These are phyloP conservation scores for Cyanoramphus novaezelandiae DNA, from an alignment of 2,113 vertebrate genomes.

Conservation along the genomic window DNA sequence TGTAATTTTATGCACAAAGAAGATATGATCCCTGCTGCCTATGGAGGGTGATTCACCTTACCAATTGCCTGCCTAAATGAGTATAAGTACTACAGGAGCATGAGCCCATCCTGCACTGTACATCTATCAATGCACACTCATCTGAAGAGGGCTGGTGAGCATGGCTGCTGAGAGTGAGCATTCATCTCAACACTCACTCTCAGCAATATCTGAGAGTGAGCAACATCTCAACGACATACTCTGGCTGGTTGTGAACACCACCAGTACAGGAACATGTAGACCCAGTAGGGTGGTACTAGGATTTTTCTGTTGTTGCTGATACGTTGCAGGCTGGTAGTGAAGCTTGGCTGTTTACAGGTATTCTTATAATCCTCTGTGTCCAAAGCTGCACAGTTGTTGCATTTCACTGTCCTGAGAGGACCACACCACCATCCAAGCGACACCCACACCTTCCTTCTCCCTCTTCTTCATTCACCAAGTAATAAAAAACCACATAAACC, in stretches of 20 bases:
- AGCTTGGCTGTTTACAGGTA: neutral
- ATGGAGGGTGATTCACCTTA: conserved; percentile 34
- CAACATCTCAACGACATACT: neutral
- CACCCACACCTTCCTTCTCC: neutral
- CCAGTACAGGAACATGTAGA: rapidly evolving
- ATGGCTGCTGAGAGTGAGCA: neutral
- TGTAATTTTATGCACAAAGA: conserved; percentile 78
- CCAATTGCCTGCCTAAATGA: neutral
- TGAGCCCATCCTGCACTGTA: neutral
- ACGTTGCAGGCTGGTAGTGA: rapidly evolving
- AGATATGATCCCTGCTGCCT: conserved; percentile 59
- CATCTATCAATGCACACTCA: neutral
- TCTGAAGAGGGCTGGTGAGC: neutral
- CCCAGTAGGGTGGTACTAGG: rapidly evolving
- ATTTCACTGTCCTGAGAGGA: rapidly evolving
- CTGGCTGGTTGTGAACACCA: neutral
- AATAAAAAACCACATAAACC: neutral
- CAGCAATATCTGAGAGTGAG: neutral
- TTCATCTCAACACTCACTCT: too few species aligned
- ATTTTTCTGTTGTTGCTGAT: neutral
- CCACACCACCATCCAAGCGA: neutral
- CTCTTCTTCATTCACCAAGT: neutral
- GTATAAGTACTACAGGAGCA: neutral
- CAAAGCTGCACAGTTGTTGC: neutral
- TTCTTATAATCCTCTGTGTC: rapidly evolving